phyloP scores from a whole-genome alignment of 2,113 vertebrate species.

The Phrynocephalus versicolor region DNA sequence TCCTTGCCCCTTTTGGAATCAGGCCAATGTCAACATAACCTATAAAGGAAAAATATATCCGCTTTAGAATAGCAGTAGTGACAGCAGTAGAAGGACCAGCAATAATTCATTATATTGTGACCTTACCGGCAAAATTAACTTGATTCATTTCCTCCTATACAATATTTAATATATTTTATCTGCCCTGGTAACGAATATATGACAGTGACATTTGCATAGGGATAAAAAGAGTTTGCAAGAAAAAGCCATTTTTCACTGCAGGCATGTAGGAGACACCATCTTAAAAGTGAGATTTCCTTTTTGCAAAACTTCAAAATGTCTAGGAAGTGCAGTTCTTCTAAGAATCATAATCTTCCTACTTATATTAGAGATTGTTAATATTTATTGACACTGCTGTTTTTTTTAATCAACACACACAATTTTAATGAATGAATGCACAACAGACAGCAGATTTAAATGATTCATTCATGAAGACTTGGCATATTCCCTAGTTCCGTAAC shows the following conservation, averaged over 20 bases:
- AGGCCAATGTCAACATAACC: conserved; percentile 92
- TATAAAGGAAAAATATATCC: conserved; percentile 50
- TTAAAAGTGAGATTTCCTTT: neutral
- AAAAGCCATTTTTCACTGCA: neutral
- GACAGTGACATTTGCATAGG: neutral
- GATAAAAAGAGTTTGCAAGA: neutral
- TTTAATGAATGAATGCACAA: neutral
- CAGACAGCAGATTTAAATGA: neutral
- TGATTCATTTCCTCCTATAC: neutral
- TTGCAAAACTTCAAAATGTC: neutral
- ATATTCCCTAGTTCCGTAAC: neutral
- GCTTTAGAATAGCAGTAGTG: neutral
- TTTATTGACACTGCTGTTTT: neutral
- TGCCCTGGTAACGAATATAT: neutral
- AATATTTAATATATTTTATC: neutral
- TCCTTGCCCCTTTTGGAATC: conserved; percentile 92
- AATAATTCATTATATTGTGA: neutral
- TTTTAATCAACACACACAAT: neutral
- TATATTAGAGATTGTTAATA: neutral
- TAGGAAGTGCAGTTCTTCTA: neutral
- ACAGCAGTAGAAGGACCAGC: neutral
- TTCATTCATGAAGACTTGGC: neutral
- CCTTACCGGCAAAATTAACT: neutral
- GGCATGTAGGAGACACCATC: neutral
- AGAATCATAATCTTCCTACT: neutral